Base-by-base conservation (phyloP, 1,140 invertebrate genomes). In the Cotesia vestalis region DNA sequence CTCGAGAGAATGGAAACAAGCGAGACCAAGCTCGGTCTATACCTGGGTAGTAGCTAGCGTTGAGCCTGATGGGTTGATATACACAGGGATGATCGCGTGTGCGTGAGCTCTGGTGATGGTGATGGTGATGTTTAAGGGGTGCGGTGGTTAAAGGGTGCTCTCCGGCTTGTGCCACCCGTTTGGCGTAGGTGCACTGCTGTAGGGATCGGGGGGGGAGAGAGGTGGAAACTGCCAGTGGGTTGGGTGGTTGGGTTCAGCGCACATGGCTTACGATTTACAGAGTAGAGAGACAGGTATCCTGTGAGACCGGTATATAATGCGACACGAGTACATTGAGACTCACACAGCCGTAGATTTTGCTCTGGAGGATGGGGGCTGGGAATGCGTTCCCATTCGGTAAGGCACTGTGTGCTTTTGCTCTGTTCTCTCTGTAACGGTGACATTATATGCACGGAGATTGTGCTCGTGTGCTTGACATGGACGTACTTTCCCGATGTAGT, bases 251-350 rank as follows among this genome's bases (percentile, higher is more conserved):
- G 64, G 59, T 61, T 38, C 57, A 57, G 35, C 64, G 72, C 75
- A 76, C 75, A 73, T 71, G 72, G 72, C 75, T 71, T 73, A 73
- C 72, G 66, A 71, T 76, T 76, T 73, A 73, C 72, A 73, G 70
- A 74, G 72, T 69, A 73, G 70, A 74, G 72, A 72, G 75, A 76
- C 75, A 74, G 75, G 72, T 76, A 74, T 73, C 71, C 71, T 73
- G 35, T 62, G 74, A 67, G 63, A 68, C 53, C 40, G 27, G 27
- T 27, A 27, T 27, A 27, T 27, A 27, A 1, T 27, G 27, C 27
- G 27, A 27, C 27, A 27, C 27, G 27, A 27, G 27, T 27, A 27
- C 27, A 27, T 27, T 27, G 27, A 27, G 27, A 27, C 27, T 1
- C 27, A 27, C 27, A 27, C 27, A 27, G 27, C 27, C 27, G 27